Percentiles rank a stretch among this genome's conserved stretches.
Evolutionary conservation across 92 coral and sea anemone genomes (phyloP).

Genomic region (Zoanthus sansibaricus): DNA sequence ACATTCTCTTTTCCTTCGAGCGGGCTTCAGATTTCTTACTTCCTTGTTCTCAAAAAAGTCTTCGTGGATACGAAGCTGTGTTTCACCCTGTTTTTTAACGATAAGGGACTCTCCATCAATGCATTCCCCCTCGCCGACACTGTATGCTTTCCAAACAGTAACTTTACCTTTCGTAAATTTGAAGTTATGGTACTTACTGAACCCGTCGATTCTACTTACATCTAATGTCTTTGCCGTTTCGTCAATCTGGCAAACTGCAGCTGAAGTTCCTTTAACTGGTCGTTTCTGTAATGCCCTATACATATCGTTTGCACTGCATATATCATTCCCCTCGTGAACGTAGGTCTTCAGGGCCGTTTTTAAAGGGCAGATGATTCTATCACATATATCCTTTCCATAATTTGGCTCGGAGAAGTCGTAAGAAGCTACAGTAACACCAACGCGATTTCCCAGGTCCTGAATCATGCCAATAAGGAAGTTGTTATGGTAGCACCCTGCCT

Average conservation of each 20-base stretch:
- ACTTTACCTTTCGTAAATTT: constrained; percentile 23
- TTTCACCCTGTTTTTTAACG: constrained; percentile 42
- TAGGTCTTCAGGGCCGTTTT: constrained; percentile 28
- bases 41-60: constrained; percentile 38
- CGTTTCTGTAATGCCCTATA: constrained; percentile 48
- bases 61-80: constrained; percentile 43
- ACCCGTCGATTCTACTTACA: constrained; percentile 59
- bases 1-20: not conserved
- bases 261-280: constrained; percentile 47
- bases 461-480: constrained; percentile 7
- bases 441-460: constrained; percentile 40
- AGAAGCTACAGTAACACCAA: constrained; percentile 41
- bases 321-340: constrained; percentile 67
- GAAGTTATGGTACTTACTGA: constrained; percentile 63
- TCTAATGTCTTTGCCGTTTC: constrained; percentile 24
- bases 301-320: constrained; percentile 62
- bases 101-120: constrained; percentile 10
- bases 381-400: constrained; percentile 55
- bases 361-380: constrained; percentile 60
- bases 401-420: constrained; percentile 68
- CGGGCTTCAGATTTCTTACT: constrained; percentile 33
- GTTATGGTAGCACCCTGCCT: constrained; percentile 70
- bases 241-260: constrained; percentile 48
- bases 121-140: constrained; percentile 59
- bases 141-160: constrained; percentile 59